These are phyloP conservation scores for Bubo blakistoni DNA, from an alignment of 2,113 vertebrate genomes.

Conservation along the genomic window DNA sequence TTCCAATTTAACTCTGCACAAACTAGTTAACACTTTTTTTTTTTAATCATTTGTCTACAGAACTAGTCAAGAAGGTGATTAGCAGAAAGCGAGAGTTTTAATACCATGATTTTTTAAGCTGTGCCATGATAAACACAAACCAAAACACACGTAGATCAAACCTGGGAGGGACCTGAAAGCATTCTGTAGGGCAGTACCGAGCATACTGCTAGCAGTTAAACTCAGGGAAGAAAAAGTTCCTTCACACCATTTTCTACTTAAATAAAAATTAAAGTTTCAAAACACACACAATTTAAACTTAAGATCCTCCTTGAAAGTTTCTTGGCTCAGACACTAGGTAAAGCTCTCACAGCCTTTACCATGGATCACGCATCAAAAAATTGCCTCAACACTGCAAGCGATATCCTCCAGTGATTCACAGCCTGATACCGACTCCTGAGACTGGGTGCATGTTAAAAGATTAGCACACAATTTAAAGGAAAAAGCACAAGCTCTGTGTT, in stretches of 20 bases:
- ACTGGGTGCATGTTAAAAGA: not conserved
- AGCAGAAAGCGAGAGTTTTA: not conserved
- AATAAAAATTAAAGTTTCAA: not conserved
- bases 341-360: not conserved
- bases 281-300: not conserved
- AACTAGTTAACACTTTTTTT: not conserved
- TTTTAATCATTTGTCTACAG: not conserved
- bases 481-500: not conserved
- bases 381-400: not conserved
- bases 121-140: not conserved
- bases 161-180: not conserved
- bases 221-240: not conserved
- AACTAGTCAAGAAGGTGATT: not conserved
- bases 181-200: not conserved
- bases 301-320: not conserved
- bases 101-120: not conserved
- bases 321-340: not conserved
- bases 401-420: not conserved
- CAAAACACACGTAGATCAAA: not conserved
- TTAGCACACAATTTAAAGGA: not conserved
- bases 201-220: not conserved
- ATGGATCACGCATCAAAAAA: not conserved
- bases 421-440: not conserved
- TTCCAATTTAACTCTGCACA: not conserved
- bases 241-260: not conserved